A percentile compares a stretch with the other conserved stretches of the same genome.
phyloP scores from a whole-genome alignment of 1,140 invertebrate genomes.

The Matsumurasca onukii region DNA sequence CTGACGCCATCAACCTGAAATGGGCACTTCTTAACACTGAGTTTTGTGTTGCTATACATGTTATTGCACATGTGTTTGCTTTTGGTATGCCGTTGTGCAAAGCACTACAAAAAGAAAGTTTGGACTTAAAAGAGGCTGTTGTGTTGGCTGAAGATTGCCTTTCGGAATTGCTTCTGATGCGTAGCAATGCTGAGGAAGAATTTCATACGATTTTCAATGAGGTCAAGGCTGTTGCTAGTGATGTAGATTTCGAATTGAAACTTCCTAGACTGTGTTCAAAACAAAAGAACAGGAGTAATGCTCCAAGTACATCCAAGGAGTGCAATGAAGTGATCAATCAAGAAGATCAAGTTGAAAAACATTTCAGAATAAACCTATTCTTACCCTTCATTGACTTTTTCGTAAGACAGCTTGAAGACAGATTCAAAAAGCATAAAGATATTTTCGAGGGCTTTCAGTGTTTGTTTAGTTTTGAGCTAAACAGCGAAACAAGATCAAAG shows the following conservation, averaged over 20 bases:
- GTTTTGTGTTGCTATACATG: slow-evolving; percentile 5
- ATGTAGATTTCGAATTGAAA: not conserved
- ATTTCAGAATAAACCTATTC: slow-evolving; percentile 12
- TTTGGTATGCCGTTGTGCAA: slow-evolving; percentile 18
- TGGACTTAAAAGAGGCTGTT: too few relatives aligned
- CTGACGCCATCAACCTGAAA: too few relatives aligned
- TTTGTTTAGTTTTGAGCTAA: slow-evolving; percentile 7
- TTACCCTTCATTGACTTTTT: too few relatives aligned
- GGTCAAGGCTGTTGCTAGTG: not conserved
- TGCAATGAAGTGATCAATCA: not conserved
- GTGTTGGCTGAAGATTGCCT: not conserved
- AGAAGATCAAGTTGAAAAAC: slow-evolving; percentile 6
- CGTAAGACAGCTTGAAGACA: slow-evolving; percentile 10
- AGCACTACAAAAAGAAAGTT: slow-evolving; percentile 9
- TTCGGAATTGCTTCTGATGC: not conserved
- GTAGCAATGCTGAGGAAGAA: not conserved
- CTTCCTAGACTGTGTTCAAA: slow-evolving; percentile 3
- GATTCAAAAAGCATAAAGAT: slow-evolving; percentile 16
- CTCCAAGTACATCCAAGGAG: not conserved
- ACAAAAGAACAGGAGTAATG: slow-evolving; percentile 18
- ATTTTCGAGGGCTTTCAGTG: slow-evolving; percentile 17
- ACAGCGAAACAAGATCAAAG: slow-evolving; percentile 11
- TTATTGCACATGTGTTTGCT: too few relatives aligned
- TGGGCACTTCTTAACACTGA: not conserved
- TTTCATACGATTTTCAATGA: too few relatives aligned